A percentile compares a stretch with the other conserved stretches of the same genome.
Conservation (phyloP, 2,888 invertebrate species). For the Embidobia sp. region DNA sequence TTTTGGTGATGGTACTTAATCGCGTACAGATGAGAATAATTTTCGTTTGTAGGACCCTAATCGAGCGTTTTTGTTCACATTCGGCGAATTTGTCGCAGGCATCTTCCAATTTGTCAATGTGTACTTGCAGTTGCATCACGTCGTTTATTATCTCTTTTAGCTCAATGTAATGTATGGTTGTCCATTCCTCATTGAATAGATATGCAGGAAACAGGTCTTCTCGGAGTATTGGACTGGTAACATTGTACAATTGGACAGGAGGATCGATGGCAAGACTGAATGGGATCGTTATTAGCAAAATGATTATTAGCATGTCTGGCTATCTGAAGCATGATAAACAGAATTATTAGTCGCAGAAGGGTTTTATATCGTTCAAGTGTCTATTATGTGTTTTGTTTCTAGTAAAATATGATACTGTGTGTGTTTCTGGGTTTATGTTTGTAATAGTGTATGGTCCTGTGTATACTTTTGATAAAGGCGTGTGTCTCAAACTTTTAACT, state of each 20-base stretch:
- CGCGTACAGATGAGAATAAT: no score
- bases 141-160: constrained; percentile 1
- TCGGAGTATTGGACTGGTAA: not conserved
- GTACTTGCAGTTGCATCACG: not conserved
- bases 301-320: no score
- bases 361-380: constrained; percentile 12
- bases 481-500: constrained; percentile 4
- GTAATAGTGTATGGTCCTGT: constrained; percentile 5
- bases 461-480: constrained; percentile 3
- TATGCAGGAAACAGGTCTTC: constrained; percentile 3
- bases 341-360: not conserved
- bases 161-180: constrained; percentile 3
- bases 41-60: no score
- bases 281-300: not conserved
- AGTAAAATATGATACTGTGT: constrained; percentile 3
- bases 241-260: not conserved
- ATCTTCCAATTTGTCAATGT: no score
- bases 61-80: no score
- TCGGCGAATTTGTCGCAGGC: no score
- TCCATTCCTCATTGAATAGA: constrained; percentile 15
- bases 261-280: no score
- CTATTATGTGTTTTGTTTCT: not conserved
- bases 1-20: not conserved
- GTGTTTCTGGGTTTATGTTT: constrained; percentile 1
- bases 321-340: not conserved